Evolutionary conservation across 2,888 invertebrate genomes (phyloP), one percentile per base, ranked within the genome.

Genomic region (Acrobasis repandana): DNA sequence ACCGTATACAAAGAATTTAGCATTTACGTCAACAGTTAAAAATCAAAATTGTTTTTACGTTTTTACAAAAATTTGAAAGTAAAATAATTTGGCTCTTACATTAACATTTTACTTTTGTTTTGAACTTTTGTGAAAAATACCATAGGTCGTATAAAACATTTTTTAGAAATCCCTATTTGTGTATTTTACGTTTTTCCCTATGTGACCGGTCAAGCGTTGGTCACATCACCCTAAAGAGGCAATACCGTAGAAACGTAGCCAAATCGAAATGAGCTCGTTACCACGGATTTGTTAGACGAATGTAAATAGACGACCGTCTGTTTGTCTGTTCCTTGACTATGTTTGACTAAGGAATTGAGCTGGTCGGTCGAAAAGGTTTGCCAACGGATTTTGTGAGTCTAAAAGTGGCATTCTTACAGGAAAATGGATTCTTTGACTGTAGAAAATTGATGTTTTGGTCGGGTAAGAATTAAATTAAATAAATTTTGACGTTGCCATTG

Each of bases 241-340:
- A 47, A 54, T 60, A 46, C 52, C 15, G 8, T 59, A 58, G 66
- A 74, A 76, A 77, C 74, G 72, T 77, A 76, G 70, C 68, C 72
- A 68, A 69, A 76, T 73, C 73, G 66, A 67, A 73, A 80, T 75
- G 70, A 74, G 77, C 76, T 82, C 78, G 86, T 86, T 83, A 83
- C 77, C 66, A 69, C 65, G 73, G 79, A 84, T 85, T 86, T 85
- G 79, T 80, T 73, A 71, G 79, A 75, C 66, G 51, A 79, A 83
- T 75, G 82, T 79, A 86, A 87, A 88, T 81, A 86, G 68, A 61
- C 70, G 62, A 60, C 67, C 69, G 69, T 61, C 69, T 79, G 73
- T 82, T 83, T 84, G 80, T 77, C 65, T 72, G 75, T 67, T 74
- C 79, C 79, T 81, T 86, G 86, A 87, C 87, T 82, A 80, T 86